Base-by-base conservation (phyloP, 2,113 vertebrate species). In the Dicrurus megarhynchus region DNA sequence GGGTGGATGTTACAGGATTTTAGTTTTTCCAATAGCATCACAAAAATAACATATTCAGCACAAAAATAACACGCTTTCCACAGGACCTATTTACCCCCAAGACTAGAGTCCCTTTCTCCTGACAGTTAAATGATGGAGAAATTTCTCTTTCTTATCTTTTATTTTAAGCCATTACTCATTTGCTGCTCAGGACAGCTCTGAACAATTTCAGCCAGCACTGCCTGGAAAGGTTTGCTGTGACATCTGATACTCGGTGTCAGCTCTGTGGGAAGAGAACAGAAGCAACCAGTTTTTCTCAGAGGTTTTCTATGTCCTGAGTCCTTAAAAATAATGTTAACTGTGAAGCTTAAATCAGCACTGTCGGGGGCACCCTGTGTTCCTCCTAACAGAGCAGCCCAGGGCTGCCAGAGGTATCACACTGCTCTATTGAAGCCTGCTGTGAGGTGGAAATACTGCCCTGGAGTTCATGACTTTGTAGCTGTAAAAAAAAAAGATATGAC, bases 361-460 rank as follows among this genome's bases (percentile, higher is more conserved):
- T 50, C 1, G 8, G 75, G 83, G 91, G 52, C 89, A 92, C 61
- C 79, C 86, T 57, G 79, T 74, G 81, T 20, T 95, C 68, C 65
- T 81, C 80, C 63, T 67, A 52, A 42, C 39, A 35, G 73, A 78
- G 93, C 68, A 90, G 89, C 94, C 79, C 91, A 92, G 39, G 86
- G 80, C 75, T 90, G 77, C 79, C 83, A 86, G 76, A 53, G 39
- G 76, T 83, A 89, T 78, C 74, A 57, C 86, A 74, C 5, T 70
- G 76, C 76, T 87, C 94, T 55, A n/a, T 9, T 90, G 93, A 95
- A 95, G 32, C 83, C 91, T 87, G 91, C 95, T 90, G 94, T 28
- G 93, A 93, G 86, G 86, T 92, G 84, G 91, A 95, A 96, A 95
- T 95, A 78, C 86, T 84, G 89, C 76, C 55, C 84, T 17, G 59